A percentile compares a stretch with the other conserved stretches of the same genome.
These are phyloP conservation scores for Chironex yamaguchii DNA, from an alignment of 30 jellyfish, hydroid and myxozoan genomes.

Conservation along the genomic window DNA sequence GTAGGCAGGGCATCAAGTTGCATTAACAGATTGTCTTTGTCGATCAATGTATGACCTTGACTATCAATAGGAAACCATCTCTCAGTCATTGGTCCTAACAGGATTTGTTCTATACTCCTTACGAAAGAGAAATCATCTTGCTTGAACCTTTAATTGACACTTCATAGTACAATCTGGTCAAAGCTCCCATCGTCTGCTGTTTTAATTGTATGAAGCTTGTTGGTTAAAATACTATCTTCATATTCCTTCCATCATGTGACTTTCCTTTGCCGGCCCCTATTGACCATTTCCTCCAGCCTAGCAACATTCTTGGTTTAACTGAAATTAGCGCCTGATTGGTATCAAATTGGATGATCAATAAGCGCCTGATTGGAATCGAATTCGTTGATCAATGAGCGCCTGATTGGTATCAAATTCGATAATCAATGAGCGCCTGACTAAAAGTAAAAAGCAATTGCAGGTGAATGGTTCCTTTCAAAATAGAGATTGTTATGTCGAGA, in stretches of 20 bases:
- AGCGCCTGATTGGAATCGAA: too few species aligned
- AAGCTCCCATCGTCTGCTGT: constrained; percentile 19
- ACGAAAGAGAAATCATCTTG: constrained; percentile 11
- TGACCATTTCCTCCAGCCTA: too few species aligned
- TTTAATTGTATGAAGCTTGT: neutral
- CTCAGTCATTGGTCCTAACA: constrained; percentile 37
- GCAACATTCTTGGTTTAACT: too few species aligned
- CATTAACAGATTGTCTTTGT: constrained; percentile 36
- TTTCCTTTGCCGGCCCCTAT: too few species aligned
- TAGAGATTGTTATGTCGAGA: too few species aligned
- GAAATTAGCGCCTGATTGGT: too few species aligned
- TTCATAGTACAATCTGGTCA: constrained; percentile 34
- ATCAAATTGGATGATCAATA: too few species aligned
- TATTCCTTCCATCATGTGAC: neutral
- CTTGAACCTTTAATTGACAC: constrained; percentile 17
- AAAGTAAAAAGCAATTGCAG: too few species aligned
- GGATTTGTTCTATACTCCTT: constrained; percentile 24
- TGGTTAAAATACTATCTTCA: neutral
- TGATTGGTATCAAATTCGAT: too few species aligned
- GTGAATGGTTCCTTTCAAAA: too few species aligned
- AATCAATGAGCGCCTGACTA: too few species aligned
- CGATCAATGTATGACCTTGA: constrained; percentile 39
- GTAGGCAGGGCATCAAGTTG: constrained; percentile 70
- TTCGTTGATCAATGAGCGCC: too few species aligned
- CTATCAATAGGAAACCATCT: constrained; percentile 23